Evolutionary conservation across 2,888 invertebrate species (phyloP).

Genomic region (Danaus chrysippus): DNA sequence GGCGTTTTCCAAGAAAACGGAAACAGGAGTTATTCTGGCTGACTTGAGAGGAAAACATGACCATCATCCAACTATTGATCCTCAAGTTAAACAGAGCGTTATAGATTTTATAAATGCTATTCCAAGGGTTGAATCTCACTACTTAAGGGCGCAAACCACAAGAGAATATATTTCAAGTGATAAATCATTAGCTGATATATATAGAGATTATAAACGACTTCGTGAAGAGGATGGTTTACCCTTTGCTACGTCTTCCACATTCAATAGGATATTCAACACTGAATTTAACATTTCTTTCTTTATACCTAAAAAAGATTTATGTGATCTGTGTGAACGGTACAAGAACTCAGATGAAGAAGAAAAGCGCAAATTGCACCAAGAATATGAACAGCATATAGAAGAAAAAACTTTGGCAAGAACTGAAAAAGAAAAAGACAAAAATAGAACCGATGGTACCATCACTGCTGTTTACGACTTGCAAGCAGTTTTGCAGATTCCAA

Average conservation of each 20-base stretch:
- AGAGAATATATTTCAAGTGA: too few relatives aligned
- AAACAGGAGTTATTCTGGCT: slow-evolving; percentile 13
- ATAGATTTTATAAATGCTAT: slow-evolving; percentile 24
- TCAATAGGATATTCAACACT: slow-evolving; percentile 33
- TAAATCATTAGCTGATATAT: slow-evolving; percentile 34
- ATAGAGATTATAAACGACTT: slow-evolving; percentile 31
- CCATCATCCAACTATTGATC: slow-evolving; percentile 20
- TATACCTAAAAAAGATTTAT: slow-evolving; percentile 38
- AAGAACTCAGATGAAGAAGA: slow-evolving; percentile 26
- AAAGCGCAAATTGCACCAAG: too few relatives aligned
- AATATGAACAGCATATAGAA: too few relatives aligned
- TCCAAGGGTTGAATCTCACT: slow-evolving; percentile 22
- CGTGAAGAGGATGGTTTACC: slow-evolving; percentile 24
- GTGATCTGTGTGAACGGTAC: slow-evolving; percentile 34
- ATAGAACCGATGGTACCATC: slow-evolving; percentile 16
- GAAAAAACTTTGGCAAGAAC: too few relatives aligned
- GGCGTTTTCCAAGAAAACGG: slow-evolving; percentile 12
- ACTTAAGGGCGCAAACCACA: slow-evolving; percentile 30
- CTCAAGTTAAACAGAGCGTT: slow-evolving; percentile 26
- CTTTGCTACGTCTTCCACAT: slow-evolving; percentile 27
- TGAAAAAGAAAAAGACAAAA: slow-evolving; percentile 27
- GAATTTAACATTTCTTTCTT: too few relatives aligned
- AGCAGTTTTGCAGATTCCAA: slow-evolving; percentile 32
- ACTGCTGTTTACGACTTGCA: slow-evolving; percentile 34
- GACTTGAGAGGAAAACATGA: slow-evolving; percentile 26